A percentile compares a stretch with the other conserved stretches of the same genome.
phyloP scores from a whole-genome alignment of 2,797 vertebrate species.

The Gastrophryne carolinensis region DNA sequence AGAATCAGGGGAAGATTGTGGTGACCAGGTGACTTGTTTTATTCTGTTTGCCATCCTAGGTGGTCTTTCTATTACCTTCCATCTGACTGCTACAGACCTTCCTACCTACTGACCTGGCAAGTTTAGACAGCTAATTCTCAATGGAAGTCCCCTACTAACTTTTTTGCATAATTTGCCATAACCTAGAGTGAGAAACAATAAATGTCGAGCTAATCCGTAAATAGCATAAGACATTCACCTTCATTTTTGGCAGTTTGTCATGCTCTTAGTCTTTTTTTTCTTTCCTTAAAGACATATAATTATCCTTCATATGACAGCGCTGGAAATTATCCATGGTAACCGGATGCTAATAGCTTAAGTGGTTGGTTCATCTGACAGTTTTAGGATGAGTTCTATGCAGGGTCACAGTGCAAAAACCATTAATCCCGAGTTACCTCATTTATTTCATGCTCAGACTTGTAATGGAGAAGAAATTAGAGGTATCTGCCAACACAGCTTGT shows the following conservation, averaged over 20 bases:
- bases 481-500: slow-evolving; percentile 27
- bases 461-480: background rate
- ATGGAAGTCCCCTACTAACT: too few species aligned
- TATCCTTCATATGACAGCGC: slow-evolving; percentile 38
- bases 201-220: background rate
- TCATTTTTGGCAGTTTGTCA: slow-evolving; percentile 22
- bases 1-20: too few species aligned
- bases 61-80: too few species aligned
- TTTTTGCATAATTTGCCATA: background rate
- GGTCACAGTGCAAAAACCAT: background rate
- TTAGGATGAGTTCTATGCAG: background rate
- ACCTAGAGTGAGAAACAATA: background rate
- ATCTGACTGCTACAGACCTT: too few species aligned
- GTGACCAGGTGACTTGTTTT: too few species aligned
- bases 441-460: background rate
- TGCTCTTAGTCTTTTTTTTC: background rate
- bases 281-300: slow-evolving; percentile 24
- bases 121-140: too few species aligned
- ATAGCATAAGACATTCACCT: background rate
- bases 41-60: too few species aligned
- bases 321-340: background rate
- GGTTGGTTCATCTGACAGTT: background rate
- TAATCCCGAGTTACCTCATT: background rate
- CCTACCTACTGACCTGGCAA: too few species aligned
- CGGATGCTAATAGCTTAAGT: background rate